A percentile compares a stretch with the other conserved stretches of the same genome.
Conservation (phyloP, 2,797 vertebrate genomes). For the Furcifer pardalis region DNA sequence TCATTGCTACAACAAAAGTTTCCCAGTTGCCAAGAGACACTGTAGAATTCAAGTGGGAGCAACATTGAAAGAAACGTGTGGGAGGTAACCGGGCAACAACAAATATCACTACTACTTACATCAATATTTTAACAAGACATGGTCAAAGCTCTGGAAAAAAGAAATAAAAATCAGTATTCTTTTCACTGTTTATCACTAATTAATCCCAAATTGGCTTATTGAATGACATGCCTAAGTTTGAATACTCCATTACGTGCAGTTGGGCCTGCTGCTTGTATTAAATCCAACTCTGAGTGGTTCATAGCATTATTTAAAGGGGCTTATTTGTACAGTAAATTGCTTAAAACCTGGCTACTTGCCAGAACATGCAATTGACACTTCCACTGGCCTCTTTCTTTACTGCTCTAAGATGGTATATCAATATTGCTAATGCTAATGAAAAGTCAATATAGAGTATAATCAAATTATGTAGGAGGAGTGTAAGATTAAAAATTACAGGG, state of each 20-base stretch:
- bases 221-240: background rate
- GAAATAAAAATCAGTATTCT: background rate
- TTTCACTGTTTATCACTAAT: background rate
- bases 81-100: background rate
- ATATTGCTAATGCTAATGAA: background rate
- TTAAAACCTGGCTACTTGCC: background rate
- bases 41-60: background rate
- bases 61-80: background rate
- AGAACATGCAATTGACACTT: background rate
- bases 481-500: background rate
- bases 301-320: background rate
- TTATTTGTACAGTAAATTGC: conserved; percentile 1
- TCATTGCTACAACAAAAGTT: background rate
- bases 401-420: background rate
- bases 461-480: conserved; percentile 3
- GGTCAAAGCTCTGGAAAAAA: background rate
- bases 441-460: conserved; percentile 10
- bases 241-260: background rate
- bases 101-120: background rate
- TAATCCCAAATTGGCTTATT: background rate
- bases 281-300: background rate
- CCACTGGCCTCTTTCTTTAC: background rate
- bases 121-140: background rate
- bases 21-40: background rate
- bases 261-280: background rate